Evolutionary conservation across 2,113 vertebrate genomes (phyloP).

Genomic region (Himantopus leucocephalus): DNA sequence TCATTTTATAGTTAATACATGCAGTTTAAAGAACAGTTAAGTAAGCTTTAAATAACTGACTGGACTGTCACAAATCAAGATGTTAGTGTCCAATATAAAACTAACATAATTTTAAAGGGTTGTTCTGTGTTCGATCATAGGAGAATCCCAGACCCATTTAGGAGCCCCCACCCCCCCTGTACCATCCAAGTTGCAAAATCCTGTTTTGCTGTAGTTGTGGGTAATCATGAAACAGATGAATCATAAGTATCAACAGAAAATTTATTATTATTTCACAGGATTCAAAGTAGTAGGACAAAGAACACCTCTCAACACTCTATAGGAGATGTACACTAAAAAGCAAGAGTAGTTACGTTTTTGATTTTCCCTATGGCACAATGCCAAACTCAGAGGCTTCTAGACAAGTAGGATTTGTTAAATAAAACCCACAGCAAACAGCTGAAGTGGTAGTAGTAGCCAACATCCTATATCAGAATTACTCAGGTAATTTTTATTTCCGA

Average conservation of each 20-base stretch:
- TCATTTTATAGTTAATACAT: background rate
- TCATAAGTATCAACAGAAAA: background rate
- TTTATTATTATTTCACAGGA: background rate
- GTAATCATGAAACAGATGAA: background rate
- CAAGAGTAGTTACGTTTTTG: background rate
- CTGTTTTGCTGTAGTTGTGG: background rate
- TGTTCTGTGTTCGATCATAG: background rate
- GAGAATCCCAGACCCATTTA: background rate
- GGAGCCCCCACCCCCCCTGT: rapidly evolving
- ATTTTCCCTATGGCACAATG: background rate
- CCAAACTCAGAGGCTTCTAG: background rate
- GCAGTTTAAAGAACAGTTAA: background rate
- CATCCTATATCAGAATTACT: background rate
- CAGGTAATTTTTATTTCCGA: background rate
- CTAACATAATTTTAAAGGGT: background rate
- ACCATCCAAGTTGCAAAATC: background rate
- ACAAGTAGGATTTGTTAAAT: background rate
- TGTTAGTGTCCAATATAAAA: background rate
- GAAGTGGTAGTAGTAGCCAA: background rate
- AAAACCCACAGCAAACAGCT: background rate
- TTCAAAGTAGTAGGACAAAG: background rate
- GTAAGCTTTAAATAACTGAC: background rate
- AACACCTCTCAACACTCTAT: background rate
- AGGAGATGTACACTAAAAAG: background rate
- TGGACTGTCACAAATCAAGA: background rate